A percentile compares a stretch with the other conserved stretches of the same genome.
Evolutionary conservation across 2,797 vertebrate species (phyloP).

Genomic region (Oryzias dopingdopingensis): DNA sequence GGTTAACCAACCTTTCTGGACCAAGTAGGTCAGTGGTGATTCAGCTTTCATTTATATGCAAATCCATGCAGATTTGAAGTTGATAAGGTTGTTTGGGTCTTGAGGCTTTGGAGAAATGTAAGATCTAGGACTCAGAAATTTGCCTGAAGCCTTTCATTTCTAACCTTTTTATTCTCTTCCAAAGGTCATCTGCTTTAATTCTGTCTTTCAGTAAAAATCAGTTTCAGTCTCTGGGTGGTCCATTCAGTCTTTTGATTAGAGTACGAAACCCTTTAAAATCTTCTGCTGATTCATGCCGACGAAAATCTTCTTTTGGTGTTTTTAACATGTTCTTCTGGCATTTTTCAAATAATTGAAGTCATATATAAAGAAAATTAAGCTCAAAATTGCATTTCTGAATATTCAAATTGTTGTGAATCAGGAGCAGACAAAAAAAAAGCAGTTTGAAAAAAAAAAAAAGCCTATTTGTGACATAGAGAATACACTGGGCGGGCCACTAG

Average conservation of each 20-base stretch:
- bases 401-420: no score
- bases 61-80: conserved; percentile 73
- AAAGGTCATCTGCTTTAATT: conserved; percentile 45
- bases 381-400: no score
- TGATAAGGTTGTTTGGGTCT: conserved; percentile 73
- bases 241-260: conserved; percentile 22
- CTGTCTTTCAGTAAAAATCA: conserved; percentile 25
- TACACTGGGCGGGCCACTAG: no score
- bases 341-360: no score
- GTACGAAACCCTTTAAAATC: conserved; percentile 15
- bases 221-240: conserved; percentile 25
- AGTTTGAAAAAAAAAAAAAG: no score
- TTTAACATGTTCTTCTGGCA: neutral
- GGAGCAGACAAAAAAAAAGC: no score
- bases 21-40: conserved; percentile 70
- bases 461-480: no score
- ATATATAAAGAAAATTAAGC: no score
- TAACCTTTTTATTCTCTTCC: conserved; percentile 52
- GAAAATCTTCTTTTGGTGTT: neutral
- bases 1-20: conserved; percentile 59
- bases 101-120: conserved; percentile 56
- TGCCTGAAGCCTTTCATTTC: conserved; percentile 44
- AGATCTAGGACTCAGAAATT: conserved; percentile 49
- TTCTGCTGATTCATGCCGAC: neutral
- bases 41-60: conserved; percentile 74